Conservation (phyloP, 2,797 vertebrate genomes). For the Hippopotamyrus pictus region DNA sequence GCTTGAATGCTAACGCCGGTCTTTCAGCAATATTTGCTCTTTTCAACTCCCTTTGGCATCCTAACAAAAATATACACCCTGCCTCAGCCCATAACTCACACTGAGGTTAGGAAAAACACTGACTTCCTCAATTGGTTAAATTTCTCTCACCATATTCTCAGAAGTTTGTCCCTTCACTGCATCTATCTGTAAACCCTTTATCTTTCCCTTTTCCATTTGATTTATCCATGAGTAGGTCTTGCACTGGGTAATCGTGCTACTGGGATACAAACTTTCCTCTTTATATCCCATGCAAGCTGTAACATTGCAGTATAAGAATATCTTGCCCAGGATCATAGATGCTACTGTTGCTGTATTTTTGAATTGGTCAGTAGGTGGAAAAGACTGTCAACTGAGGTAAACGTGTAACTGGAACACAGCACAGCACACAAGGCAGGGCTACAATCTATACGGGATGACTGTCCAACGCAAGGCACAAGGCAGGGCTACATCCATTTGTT, state of each 20-base stretch:
- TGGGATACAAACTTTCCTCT: neutral
- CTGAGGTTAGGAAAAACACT: constrained; percentile 83
- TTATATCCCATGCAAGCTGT: neutral
- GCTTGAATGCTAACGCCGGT: constrained; percentile 90
- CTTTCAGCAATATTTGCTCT: constrained; percentile 97
- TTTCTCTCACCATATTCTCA: constrained; percentile 77
- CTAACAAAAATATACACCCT: constrained; percentile 96
- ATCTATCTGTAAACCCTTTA: constrained; percentile 78
- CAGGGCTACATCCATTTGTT: neutral
- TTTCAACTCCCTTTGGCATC: constrained; percentile 83
- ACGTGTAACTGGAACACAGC: neutral
- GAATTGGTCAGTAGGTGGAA: constrained; percentile 17
- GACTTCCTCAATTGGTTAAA: constrained; percentile 98
- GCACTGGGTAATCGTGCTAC: neutral
- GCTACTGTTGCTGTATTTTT: neutral
- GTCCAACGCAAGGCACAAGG: neutral
- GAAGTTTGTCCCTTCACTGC: constrained; percentile 75
- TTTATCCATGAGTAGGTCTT: neutral
- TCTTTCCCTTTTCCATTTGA: neutral
- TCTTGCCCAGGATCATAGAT: neutral
- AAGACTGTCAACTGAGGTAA: neutral
- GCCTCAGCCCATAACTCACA: constrained; percentile 80
- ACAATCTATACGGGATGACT: neutral
- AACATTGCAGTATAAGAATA: neutral
- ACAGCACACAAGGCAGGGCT: neutral